Base-by-base conservation (phyloP, 2,888 invertebrate species). In the Gymnocheta viridis region DNA sequence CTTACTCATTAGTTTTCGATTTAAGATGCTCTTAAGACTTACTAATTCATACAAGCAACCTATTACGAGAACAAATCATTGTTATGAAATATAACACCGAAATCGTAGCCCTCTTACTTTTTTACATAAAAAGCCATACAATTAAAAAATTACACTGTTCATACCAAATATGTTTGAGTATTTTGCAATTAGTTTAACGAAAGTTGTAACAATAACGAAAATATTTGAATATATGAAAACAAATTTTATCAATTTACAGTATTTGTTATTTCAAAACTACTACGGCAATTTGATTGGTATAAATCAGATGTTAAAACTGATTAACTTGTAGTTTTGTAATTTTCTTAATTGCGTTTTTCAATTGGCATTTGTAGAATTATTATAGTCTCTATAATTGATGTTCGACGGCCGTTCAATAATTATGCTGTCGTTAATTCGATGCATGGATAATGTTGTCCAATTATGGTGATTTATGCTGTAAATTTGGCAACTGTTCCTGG, bases 311-410 rank as follows among this genome's bases (percentile, higher is more conserved):
- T 32, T 14, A 56, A 49, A 77, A 44, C 1, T 14, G 24, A 24
- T 66, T 58, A 35, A 67, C 38, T 54, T 76, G 41, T 32, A 32
- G 14, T 54, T 67, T 47, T 27, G 56, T 35, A 56, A 77, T 67
- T 67, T 56, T 19, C 58, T 47, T 49, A 77, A 56, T 67, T 67
- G 56, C 14, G 6, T 47, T 77, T 77, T 67, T 67, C 32, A 54
- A 49, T 49, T 27, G 38, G 9, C 19, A 74, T 74, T 74, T n/a
- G 41, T 32, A 6, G 24, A 54, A 56, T 76, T 66, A 54, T 41
- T 24, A 76, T 17, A 56, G 10, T 44, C 56, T 10, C 35, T 4
- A 47, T 56, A 56, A 66, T 47, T 44, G 24, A 35, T 49, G 2
- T 67, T 7, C 32, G 24, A 47, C 7, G 14, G 17, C 12, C 0